phyloP scores from a whole-genome alignment of 1,140 invertebrate genomes.

The Platorchestia sp. region DNA sequence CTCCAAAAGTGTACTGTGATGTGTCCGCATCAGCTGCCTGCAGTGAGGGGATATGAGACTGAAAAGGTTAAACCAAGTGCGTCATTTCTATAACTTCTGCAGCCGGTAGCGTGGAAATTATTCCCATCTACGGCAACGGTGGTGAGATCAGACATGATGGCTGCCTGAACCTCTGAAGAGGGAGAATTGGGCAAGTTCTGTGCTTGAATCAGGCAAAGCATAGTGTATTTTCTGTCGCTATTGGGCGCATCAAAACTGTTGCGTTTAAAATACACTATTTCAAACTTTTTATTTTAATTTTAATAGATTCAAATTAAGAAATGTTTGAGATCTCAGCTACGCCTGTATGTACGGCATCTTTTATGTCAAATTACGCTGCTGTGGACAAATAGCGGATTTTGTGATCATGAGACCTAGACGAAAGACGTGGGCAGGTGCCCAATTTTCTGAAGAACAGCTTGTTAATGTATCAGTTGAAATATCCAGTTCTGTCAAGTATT shows the following conservation, averaged over 20 bases:
- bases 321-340: not conserved
- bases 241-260: not conserved
- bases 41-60: not conserved
- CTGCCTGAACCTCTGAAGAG: too few species aligned
- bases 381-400: not conserved
- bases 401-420: not conserved
- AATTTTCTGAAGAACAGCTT: not conserved
- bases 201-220: too few species aligned
- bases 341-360: not conserved
- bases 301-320: not conserved
- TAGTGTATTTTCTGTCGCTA: not conserved
- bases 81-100: too few species aligned
- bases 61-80: not conserved
- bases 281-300: not conserved
- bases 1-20: too few species aligned
- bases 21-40: not conserved
- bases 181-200: not conserved
- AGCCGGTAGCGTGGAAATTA: too few species aligned
- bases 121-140: too few species aligned
- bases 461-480: too few species aligned
- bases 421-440: too few species aligned
- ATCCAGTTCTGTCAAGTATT: too few species aligned
- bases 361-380: not conserved
- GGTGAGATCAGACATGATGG: too few species aligned
- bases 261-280: not conserved